A percentile compares a stretch with the other conserved stretches of the same genome.
These are phyloP conservation scores for Heliconius erato DNA, from an alignment of 2,888 invertebrate genomes.

Conservation along the genomic window DNA sequence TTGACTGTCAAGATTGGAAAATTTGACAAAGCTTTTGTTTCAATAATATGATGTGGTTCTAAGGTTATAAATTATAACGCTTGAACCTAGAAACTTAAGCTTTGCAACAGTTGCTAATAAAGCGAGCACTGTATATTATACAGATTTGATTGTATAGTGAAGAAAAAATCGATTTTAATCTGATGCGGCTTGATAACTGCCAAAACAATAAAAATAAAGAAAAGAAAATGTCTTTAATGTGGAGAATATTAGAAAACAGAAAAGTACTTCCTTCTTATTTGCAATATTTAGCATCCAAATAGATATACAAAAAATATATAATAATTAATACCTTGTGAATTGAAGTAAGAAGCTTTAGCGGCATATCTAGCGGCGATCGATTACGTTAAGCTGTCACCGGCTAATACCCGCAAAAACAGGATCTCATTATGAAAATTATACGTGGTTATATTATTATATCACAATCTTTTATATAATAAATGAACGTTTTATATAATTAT, in stretches of 20 bases:
- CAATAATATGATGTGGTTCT: neutral
- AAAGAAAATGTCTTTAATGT: no score
- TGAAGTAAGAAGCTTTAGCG: conserved; percentile 29
- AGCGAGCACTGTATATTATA: neutral
- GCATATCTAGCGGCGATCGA: conserved; percentile 47
- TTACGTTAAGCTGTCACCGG: conserved; percentile 57
- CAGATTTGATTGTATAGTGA: neutral
- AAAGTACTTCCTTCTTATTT: neutral
- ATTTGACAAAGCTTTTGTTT: neutral
- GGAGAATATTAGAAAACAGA: neutral
- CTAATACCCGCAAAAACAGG: conserved; percentile 64
- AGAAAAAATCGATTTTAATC: neutral
- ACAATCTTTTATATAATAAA: conserved; percentile 46
- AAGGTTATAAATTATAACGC: neutral
- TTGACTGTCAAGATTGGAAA: neutral
- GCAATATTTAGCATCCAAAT: neutral
- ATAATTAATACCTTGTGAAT: neutral
- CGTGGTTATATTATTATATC: conserved; percentile 40
- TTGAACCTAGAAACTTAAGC: neutral
- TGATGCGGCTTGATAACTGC: no score
- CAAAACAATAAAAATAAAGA: no score
- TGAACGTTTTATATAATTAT: conserved; percentile 44
- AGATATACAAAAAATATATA: neutral
- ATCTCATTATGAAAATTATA: conserved; percentile 51
- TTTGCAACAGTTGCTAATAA: neutral